These are phyloP conservation scores for Entelurus aequoreus DNA, from an alignment of 2,113 vertebrate species.

Conservation along the genomic window DNA sequence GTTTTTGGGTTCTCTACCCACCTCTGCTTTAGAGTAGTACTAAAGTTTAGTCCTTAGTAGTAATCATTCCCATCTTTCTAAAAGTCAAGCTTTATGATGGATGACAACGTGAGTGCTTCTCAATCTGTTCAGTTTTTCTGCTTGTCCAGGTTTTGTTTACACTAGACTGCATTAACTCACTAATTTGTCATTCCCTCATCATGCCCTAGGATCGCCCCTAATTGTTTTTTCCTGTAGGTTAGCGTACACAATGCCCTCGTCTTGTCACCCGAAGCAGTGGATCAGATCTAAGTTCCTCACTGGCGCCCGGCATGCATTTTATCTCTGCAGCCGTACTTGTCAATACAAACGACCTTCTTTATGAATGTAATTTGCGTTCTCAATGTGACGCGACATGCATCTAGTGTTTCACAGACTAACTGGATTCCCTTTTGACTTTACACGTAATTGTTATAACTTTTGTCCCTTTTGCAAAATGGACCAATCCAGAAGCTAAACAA, in stretches of 20 bases:
- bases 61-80: slow-evolving; percentile 68
- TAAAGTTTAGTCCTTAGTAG: slow-evolving; percentile 20
- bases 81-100: slow-evolving; percentile 36
- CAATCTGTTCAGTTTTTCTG: slow-evolving; percentile 8
- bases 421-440: slow-evolving; percentile 11
- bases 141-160: slow-evolving; percentile 58
- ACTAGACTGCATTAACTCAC: slow-evolving; percentile 49
- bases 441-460: slow-evolving; percentile 14
- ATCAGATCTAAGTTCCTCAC: slow-evolving; percentile 47
- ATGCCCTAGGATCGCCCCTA: slow-evolving; percentile 37
- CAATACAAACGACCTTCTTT: slow-evolving; percentile 61
- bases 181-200: slow-evolving; percentile 23
- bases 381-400: slow-evolving; percentile 47
- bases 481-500: slow-evolving; percentile 14
- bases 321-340: slow-evolving; percentile 35
- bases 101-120: slow-evolving; percentile 49
- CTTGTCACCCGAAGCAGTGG: slow-evolving; percentile 37
- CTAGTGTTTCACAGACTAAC: slow-evolving; percentile 24
- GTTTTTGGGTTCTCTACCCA: too few species aligned
- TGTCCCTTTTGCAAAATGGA: slow-evolving; percentile 22
- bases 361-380: slow-evolving; percentile 67
- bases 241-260: slow-evolving; percentile 24
- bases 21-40: too few species aligned
- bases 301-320: slow-evolving; percentile 33
- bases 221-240: slow-evolving; percentile 35